Conservation (phyloP, 2,113 vertebrate species). For the Aviceda subcristata region DNA sequence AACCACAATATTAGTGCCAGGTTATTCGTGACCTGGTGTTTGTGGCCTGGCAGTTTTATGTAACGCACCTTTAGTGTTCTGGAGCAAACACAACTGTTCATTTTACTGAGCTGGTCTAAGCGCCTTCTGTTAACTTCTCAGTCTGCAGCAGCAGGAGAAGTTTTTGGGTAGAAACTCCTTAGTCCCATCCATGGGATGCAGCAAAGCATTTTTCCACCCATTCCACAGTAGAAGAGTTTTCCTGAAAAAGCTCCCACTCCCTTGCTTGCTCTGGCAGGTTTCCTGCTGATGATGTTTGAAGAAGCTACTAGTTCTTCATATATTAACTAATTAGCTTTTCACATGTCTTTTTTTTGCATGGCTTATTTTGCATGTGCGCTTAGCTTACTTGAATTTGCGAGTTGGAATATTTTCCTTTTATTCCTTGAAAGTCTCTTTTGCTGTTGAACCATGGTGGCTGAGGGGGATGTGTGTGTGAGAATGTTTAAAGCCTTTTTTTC, state of each 20-base stretch:
- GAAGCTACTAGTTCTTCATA: background rate
- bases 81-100: background rate
- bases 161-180: background rate
- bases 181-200: background rate
- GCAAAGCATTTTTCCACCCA: background rate
- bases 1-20: fast-evolving
- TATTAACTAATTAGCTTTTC: background rate
- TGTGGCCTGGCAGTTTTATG: background rate
- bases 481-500: background rate
- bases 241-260: background rate
- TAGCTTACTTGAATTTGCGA: background rate
- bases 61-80: no score
- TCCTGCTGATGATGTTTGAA: background rate
- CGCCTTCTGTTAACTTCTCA: background rate
- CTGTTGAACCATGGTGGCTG: background rate
- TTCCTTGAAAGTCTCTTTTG: background rate
- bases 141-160: background rate
- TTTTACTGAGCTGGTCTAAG: background rate
- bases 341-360: no score
- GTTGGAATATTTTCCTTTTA: background rate
- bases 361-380: background rate
- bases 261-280: background rate
- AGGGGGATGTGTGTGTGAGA: background rate
- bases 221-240: background rate
- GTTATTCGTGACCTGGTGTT: background rate